Evolutionary conservation across 2,113 vertebrate genomes (phyloP).

Genomic region (Ceratotherium simum): DNA sequence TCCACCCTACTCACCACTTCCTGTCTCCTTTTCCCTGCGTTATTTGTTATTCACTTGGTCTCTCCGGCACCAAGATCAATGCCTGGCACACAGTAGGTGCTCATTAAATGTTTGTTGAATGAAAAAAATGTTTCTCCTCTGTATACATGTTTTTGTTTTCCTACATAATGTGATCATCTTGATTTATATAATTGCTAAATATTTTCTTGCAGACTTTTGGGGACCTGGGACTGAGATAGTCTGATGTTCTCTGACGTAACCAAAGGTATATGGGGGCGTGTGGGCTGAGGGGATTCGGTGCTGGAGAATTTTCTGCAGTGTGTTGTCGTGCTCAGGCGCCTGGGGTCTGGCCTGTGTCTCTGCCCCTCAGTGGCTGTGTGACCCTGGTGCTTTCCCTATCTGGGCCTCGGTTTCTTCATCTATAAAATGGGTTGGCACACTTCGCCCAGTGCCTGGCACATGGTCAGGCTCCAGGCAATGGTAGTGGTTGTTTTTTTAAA

Average conservation of each 20-base stretch:
- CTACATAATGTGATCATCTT: not conserved
- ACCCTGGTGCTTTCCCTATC: not conserved
- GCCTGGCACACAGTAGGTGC: not conserved
- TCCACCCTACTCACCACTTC: not conserved
- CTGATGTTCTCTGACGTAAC: not conserved
- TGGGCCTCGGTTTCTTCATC: slow-evolving; percentile 7
- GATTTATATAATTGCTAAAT: not conserved
- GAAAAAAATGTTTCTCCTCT: not conserved
- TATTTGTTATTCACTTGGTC: not conserved
- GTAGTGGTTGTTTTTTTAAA: not conserved
- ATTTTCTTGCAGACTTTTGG: not conserved
- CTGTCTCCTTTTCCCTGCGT: not conserved
- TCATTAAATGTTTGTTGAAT: slow-evolving; percentile 5
- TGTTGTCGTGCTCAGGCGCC: not conserved
- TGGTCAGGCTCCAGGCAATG: not conserved
- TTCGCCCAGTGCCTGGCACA: not conserved
- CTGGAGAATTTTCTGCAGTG: not conserved
- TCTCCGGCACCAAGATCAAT: not conserved
- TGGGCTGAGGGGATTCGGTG: not conserved
- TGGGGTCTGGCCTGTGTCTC: not conserved
- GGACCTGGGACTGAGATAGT: not conserved
- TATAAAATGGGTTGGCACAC: not conserved
- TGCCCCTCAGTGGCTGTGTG: not conserved
- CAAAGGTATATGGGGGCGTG: not conserved
- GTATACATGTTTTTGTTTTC: not conserved